A percentile compares a stretch with the other conserved stretches of the same genome.
Evolutionary conservation across 1,140 invertebrate genomes (phyloP).

Genomic region (Propsilocerus akamusi): DNA sequence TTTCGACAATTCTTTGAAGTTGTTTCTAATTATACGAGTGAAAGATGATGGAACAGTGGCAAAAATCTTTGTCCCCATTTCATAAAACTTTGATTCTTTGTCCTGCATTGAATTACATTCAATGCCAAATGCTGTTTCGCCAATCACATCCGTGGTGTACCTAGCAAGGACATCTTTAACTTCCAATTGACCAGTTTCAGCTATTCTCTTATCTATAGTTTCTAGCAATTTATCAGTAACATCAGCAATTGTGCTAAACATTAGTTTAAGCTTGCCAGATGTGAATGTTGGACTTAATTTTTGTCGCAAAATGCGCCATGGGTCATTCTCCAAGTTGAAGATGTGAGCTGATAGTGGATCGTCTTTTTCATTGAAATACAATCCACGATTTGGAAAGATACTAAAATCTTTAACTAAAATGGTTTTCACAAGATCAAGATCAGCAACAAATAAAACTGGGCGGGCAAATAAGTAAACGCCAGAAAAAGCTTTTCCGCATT

Average conservation of each 20-base stretch:
- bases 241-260: conserved; percentile 17
- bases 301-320: conserved; percentile 29
- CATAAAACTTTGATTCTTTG: conserved; percentile 6
- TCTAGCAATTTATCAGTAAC: conserved; percentile 7
- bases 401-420: conserved; percentile 28
- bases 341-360: conserved; percentile 30
- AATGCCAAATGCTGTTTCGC: conserved; percentile 13
- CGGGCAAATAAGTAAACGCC: too few species aligned
- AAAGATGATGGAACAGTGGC: too few species aligned
- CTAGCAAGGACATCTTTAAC: conserved; percentile 10
- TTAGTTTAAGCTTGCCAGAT: conserved; percentile 27
- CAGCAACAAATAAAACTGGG: too few species aligned
- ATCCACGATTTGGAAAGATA: conserved; percentile 25
- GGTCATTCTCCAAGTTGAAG: conserved; percentile 26
- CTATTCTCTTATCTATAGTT: conserved; percentile 1
- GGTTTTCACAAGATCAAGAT: conserved; percentile 26
- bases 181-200: conserved; percentile 11
- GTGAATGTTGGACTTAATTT: conserved; percentile 33
- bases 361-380: conserved; percentile 25
- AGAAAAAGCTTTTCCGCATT: too few species aligned
- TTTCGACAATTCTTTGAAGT: not conserved
- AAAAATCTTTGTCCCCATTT: conserved; percentile 6
- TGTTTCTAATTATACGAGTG: too few species aligned
- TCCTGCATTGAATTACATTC: conserved; percentile 15
- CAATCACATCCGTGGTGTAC: conserved; percentile 16